Conservation (phyloP, 2,113 vertebrate genomes). For the Naja naja region DNA sequence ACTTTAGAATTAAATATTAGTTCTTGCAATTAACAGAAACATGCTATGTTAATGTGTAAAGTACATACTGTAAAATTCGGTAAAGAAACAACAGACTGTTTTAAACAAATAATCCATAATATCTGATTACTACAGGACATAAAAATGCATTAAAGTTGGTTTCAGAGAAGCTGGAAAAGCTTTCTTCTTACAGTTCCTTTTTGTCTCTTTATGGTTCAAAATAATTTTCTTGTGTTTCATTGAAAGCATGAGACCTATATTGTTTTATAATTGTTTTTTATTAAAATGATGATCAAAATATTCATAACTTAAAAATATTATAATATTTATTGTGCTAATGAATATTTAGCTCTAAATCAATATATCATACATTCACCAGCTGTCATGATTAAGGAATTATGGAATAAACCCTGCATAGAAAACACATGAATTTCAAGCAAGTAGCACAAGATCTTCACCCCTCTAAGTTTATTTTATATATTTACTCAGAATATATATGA, state of each 20-base stretch:
- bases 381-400: background rate
- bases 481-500: background rate
- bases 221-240: background rate
- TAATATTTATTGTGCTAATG: background rate
- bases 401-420: background rate
- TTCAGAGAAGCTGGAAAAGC: background rate
- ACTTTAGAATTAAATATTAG: background rate
- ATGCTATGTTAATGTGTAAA: slow-evolving; percentile 2
- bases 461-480: background rate
- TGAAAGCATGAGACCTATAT: background rate
- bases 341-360: background rate
- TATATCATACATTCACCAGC: background rate
- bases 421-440: background rate
- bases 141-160: background rate
- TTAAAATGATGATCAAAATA: background rate
- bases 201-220: background rate
- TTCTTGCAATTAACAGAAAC: background rate
- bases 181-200: background rate
- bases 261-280: background rate
- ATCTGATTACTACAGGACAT: background rate
- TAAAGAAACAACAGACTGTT: background rate
- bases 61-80: slow-evolving; percentile 45
- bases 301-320: background rate
- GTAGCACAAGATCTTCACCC: background rate
- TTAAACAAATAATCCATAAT: background rate